Evolutionary conservation across 2,888 invertebrate species (phyloP).

Genomic region (Ochropacha duplaris): DNA sequence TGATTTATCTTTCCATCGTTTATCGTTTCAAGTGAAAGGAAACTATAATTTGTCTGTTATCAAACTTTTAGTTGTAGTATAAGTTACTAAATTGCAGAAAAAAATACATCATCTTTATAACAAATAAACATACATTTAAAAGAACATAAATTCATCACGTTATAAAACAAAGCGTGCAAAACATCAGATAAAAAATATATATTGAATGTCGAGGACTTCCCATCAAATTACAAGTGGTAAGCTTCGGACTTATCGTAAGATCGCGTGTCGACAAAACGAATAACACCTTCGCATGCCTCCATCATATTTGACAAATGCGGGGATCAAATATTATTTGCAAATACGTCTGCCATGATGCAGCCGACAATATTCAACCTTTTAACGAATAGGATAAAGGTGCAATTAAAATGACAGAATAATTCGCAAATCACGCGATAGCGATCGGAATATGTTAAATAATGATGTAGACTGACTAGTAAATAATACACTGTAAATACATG

Average conservation of each 20-base stretch:
- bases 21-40: background rate
- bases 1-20: background rate
- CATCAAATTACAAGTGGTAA: conserved; percentile 72
- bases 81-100: no score
- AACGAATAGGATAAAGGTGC: conserved; percentile 36
- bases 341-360: conserved; percentile 31
- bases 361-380: conserved; percentile 37
- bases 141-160: background rate
- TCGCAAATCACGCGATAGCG: conserved; percentile 43
- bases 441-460: conserved; percentile 55
- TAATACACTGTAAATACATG: conserved; percentile 42
- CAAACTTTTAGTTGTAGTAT: no score
- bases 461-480: conserved; percentile 45
- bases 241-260: conserved; percentile 60
- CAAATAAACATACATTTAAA: no score
- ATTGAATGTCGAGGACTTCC: conserved; percentile 56
- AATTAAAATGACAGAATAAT: conserved; percentile 27
- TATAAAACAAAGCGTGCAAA: conserved; percentile 20
- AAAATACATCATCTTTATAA: no score
- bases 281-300: conserved; percentile 64
- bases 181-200: conserved; percentile 37
- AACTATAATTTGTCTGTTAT: background rate
- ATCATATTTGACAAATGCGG: conserved; percentile 70
- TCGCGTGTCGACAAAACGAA: conserved; percentile 74
- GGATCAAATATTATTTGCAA: conserved; percentile 60